Percentiles rank a stretch among this genome's conserved stretches.
Evolutionary conservation across 2,797 vertebrate species (phyloP).

Genomic region (Anguilla marmorata): DNA sequence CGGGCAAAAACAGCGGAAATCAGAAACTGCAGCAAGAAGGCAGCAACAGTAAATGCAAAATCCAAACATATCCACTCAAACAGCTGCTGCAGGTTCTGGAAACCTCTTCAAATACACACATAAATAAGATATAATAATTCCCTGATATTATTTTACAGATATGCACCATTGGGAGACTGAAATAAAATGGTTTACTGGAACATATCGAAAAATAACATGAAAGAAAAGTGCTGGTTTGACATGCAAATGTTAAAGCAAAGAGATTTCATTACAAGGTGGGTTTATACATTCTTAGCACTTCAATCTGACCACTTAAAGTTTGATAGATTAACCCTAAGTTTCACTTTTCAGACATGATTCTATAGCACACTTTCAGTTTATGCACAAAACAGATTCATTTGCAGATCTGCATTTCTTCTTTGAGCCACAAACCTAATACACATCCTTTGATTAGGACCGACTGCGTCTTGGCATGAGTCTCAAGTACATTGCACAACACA

Average conservation of each 20-base stretch:
- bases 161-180: background rate
- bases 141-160: background rate
- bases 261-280: background rate
- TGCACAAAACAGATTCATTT: background rate
- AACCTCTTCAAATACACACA: background rate
- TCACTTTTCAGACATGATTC: background rate
- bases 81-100: background rate
- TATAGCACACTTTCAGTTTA: background rate
- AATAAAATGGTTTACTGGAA: background rate
- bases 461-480: background rate
- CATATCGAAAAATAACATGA: background rate
- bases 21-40: background rate
- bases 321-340: background rate
- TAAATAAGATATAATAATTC: background rate
- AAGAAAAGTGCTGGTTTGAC: background rate
- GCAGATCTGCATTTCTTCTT: background rate
- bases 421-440: background rate
- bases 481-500: background rate
- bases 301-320: background rate
- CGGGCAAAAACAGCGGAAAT: background rate
- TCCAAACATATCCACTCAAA: background rate
- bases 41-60: background rate
- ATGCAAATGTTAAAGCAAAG: background rate
- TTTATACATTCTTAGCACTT: background rate
- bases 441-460: background rate